These are phyloP conservation scores for Meda fulgida DNA, from an alignment of 2,797 vertebrate species.

Conservation along the genomic window DNA sequence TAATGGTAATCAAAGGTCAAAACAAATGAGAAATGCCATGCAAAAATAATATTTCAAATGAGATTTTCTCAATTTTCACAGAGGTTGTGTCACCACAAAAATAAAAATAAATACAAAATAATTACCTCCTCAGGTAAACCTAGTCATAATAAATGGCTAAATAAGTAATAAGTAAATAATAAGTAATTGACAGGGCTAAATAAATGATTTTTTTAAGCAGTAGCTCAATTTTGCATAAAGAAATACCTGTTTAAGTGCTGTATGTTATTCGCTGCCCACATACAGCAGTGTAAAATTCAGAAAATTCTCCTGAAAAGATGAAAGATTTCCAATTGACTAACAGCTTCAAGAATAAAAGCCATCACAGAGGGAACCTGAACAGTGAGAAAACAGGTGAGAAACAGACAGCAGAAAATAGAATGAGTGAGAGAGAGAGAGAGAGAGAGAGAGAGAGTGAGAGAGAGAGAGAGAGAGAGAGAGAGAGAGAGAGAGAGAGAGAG, in stretches of 20 bases:
- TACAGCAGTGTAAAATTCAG: not conserved
- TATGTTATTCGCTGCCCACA: not conserved
- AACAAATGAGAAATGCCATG: not conserved
- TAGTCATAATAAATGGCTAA: not conserved
- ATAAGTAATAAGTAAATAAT: too few species aligned
- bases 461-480: not conserved
- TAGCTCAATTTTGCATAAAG: not conserved
- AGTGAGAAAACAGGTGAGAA: constrained; percentile 28
- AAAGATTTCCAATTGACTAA: constrained; percentile 10
- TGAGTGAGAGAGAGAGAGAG: not conserved
- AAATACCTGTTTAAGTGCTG: not conserved
- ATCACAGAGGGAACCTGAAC: not conserved
- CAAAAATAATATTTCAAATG: constrained; percentile 28
- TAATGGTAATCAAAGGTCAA: constrained; percentile 26
- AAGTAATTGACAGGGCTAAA: not conserved
- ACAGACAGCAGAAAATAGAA: not conserved
- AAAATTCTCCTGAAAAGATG: not conserved
- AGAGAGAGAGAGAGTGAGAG: not conserved
- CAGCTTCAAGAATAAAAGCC: not conserved
- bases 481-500: not conserved
- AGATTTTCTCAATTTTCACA: constrained; percentile 10
- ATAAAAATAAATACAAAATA: not conserved
- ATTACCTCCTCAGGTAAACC: constrained; percentile 1
- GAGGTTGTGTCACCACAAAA: constrained; percentile 1
- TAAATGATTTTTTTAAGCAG: not conserved